phyloP scores from a whole-genome alignment of 1,140 invertebrate species.

The Copidosoma floridanum region DNA sequence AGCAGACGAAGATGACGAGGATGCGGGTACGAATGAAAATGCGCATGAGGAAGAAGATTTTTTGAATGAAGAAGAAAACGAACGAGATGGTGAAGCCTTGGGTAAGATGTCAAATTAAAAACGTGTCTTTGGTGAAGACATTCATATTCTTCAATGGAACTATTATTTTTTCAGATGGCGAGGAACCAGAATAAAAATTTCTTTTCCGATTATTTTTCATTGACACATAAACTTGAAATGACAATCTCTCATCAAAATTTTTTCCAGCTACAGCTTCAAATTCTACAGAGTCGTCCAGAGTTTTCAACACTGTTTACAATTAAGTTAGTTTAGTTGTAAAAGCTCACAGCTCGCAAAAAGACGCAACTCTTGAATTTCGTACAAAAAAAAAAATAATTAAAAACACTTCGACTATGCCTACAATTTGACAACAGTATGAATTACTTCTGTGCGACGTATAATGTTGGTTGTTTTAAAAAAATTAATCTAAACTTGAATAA shows the following conservation, averaged over 20 bases:
- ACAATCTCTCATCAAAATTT: conserved; percentile 18
- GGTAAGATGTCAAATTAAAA: background rate
- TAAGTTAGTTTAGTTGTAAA: conserved; percentile 20
- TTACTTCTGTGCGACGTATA: background rate
- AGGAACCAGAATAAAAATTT: conserved; percentile 43
- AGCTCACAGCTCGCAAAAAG: conserved; percentile 8
- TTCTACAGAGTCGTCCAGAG: conserved; percentile 8
- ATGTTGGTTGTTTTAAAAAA: background rate
- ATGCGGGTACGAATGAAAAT: conserved; percentile 49
- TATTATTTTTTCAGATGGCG: conserved; percentile 38
- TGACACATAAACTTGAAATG: conserved; percentile 8
- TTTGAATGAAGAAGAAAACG: conserved; percentile 48
- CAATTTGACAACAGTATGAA: no score
- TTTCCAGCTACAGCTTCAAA: background rate
- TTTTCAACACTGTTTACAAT: conserved; percentile 16
- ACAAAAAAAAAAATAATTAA: background rate
- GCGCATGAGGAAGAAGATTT: conserved; percentile 51
- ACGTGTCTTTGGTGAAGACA: background rate
- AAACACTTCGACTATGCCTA: no score
- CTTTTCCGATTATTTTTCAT: background rate
- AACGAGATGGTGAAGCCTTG: conserved; percentile 40
- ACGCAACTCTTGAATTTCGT: background rate
- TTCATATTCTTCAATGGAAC: background rate
- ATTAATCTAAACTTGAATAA: no score
- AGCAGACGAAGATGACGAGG: conserved; percentile 48